Conservation (phyloP, 2,888 invertebrate genomes). For the Aspidiotus destructor region DNA sequence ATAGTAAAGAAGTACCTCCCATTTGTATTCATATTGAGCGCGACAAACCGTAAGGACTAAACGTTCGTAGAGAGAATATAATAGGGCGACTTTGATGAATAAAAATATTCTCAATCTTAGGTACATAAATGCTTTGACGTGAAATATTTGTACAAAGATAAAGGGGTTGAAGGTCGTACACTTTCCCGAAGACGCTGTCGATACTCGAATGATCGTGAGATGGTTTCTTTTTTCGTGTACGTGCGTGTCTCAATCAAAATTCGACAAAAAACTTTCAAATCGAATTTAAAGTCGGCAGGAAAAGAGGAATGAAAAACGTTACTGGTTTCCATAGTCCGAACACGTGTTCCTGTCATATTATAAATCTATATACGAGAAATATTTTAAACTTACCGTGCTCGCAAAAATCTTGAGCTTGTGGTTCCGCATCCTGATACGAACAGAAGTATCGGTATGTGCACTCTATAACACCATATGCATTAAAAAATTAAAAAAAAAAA, state of each 20-base stretch:
- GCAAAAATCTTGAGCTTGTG: neutral
- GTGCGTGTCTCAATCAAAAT: too few species aligned
- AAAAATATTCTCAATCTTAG: neutral
- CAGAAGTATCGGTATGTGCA: neutral
- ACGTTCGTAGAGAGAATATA: neutral
- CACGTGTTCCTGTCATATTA: too few species aligned
- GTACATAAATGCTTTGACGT: neutral
- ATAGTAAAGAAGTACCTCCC: neutral
- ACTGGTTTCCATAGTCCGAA: too few species aligned
- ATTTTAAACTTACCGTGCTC: neutral
- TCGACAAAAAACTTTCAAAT: too few species aligned
- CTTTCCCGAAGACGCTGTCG: neutral
- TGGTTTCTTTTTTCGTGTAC: neutral
- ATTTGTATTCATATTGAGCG: constrained; percentile 2
- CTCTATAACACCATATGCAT: neutral
- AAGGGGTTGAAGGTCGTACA: neutral
- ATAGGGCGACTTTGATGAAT: neutral
- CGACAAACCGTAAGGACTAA: neutral
- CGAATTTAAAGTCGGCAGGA: too few species aligned
- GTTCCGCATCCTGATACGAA: neutral
- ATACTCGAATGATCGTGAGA: neutral
- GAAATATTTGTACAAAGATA: neutral
- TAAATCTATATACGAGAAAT: too few species aligned
- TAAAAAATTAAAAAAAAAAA: neutral
- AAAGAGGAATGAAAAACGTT: too few species aligned